Evolutionary conservation across 2,888 invertebrate genomes (phyloP), one percentile per base, ranked within the genome.

Genomic region (Halictus ligatus): DNA sequence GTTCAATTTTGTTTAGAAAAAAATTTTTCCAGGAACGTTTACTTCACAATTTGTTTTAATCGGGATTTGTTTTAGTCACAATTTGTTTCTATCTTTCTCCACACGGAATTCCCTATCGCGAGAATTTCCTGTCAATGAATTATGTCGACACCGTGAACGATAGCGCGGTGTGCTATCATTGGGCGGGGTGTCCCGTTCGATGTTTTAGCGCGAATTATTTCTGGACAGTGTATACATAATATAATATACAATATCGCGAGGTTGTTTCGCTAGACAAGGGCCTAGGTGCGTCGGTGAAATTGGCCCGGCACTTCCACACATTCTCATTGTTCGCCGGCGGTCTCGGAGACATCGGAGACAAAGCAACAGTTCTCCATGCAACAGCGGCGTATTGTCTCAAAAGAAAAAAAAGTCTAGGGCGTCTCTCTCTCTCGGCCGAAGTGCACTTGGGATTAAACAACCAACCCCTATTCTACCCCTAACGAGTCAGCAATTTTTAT

Each of bases 381-480:
- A 92, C 90, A 90, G 90, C 88, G 81, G 74, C 84, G 88, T 87
- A 92, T 93, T 93, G 92, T 92, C 89, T 89, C 81, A 77, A 82
- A 81, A 88, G 89, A 91, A 90, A 87, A 90, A 87, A 90, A 91
- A 91, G 89, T 88, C 88, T 90, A 89, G 87, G 88, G 78, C 86
- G 50, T 89, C 89, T 82, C 87, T 87, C 82, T 67, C 67, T 43
- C 43, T 43, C 43, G 54, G 54, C 87, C 71, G 88, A 86, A 93
- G 92, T 92, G 91, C 91, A 92, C 93, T 93, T 92, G 92, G 91
- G 92, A 91, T 89, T 91, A 91, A 91, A 91, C 89, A 89, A 89
- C 87, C 92, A 85, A 90, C 90, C 86, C 82, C 86, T 85, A 89
- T 89, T 90, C 88, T 88, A 64, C 72, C 80, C 73, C 67, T 88